These are phyloP conservation scores for Cheilosia urbana DNA, from an alignment of 2,888 invertebrate species.

Conservation along the genomic window DNA sequence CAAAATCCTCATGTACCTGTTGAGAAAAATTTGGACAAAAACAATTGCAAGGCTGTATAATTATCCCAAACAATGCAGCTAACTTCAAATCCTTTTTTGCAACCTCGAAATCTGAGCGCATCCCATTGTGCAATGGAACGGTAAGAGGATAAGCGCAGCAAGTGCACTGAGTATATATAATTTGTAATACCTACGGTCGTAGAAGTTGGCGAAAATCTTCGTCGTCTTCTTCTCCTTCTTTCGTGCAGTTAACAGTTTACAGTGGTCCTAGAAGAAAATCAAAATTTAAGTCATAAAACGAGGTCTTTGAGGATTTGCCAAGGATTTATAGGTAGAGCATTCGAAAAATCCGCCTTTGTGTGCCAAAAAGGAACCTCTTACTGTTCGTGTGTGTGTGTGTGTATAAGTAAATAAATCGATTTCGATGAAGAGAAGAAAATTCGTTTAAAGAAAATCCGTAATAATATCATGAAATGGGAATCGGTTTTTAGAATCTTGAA, in stretches of 20 bases:
- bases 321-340: slow-evolving; percentile 12
- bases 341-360: slow-evolving; percentile 45
- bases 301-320: slow-evolving; percentile 34
- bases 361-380: slow-evolving; percentile 55
- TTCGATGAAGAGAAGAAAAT: slow-evolving; percentile 41
- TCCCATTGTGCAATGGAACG: slow-evolving; percentile 43
- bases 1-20: slow-evolving; percentile 54
- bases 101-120: slow-evolving; percentile 24
- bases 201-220: slow-evolving; percentile 24
- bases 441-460: slow-evolving; percentile 45
- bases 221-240: slow-evolving; percentile 4
- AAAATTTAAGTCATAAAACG: slow-evolving; percentile 39
- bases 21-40: slow-evolving; percentile 14
- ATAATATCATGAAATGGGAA: slow-evolving; percentile 37
- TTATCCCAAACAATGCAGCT: slow-evolving; percentile 50
- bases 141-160: slow-evolving; percentile 52
- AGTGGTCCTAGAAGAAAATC: slow-evolving; percentile 8
- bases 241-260: slow-evolving; percentile 13
- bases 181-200: slow-evolving; percentile 17
- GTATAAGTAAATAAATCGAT: slow-evolving; percentile 61
- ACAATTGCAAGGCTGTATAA: slow-evolving; percentile 59
- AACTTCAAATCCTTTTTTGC: slow-evolving; percentile 63
- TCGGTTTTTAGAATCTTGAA: slow-evolving; percentile 12
- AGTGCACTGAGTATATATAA: slow-evolving; percentile 35
- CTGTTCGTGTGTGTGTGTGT: slow-evolving; percentile 48